Percentiles rank a stretch among this genome's conserved stretches.
phyloP scores from a whole-genome alignment of 2,888 invertebrate species.

The Conomelus anceps region DNA sequence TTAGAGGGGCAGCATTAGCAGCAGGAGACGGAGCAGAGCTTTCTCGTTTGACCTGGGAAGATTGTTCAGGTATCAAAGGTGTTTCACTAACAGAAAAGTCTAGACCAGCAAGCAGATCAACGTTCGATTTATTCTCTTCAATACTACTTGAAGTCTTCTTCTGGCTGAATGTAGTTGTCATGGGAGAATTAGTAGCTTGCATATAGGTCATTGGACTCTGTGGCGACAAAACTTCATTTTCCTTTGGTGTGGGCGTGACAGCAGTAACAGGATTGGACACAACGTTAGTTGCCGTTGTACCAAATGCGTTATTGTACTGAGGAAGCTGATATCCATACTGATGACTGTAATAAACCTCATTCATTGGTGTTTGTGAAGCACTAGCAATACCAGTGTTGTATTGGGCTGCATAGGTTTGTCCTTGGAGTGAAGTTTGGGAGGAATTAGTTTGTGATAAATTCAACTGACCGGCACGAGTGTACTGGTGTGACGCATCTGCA shows the following conservation, averaged over 20 bases:
- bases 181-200: conserved; percentile 34
- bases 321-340: conserved; percentile 47
- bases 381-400: conserved; percentile 23
- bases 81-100: conserved; percentile 63
- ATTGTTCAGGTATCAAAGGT: conserved; percentile 51
- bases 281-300: neutral
- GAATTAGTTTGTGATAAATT: conserved; percentile 47
- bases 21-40: conserved; percentile 32
- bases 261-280: conserved; percentile 7
- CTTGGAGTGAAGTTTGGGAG: conserved; percentile 41
- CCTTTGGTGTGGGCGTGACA: conserved; percentile 1
- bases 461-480: conserved; percentile 47
- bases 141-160: neutral
- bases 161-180: conserved; percentile 21
- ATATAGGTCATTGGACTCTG: conserved; percentile 40
- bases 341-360: conserved; percentile 41
- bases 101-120: conserved; percentile 69
- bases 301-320: conserved; percentile 19
- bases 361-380: conserved; percentile 16
- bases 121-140: conserved; percentile 42
- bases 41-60: conserved; percentile 41
- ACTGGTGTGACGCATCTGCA: conserved; percentile 35
- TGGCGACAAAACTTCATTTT: conserved; percentile 36
- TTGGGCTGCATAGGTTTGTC: conserved; percentile 31
- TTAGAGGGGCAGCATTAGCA: conserved; percentile 37